phyloP scores from a whole-genome alignment of 2,113 vertebrate genomes.

The Ardeotis arabs region DNA sequence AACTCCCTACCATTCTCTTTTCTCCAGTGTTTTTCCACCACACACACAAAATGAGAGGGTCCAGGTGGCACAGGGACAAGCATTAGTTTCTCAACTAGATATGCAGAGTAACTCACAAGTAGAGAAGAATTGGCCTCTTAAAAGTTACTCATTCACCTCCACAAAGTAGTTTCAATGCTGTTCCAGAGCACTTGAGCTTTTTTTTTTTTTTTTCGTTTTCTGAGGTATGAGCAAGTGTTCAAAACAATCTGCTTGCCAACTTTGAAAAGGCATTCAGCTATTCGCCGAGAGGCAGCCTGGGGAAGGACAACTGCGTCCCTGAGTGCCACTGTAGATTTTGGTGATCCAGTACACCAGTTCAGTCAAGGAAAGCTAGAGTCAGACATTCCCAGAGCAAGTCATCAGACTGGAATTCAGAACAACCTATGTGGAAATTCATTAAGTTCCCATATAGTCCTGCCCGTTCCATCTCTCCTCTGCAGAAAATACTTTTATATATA shows the following conservation, averaged over 20 bases:
- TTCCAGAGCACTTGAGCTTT: not conserved
- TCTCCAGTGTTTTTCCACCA: not conserved
- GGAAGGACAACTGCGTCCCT: not conserved
- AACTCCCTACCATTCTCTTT: not conserved
- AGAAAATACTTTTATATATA: not conserved
- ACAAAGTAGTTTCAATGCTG: not conserved
- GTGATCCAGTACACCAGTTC: rapidly evolving
- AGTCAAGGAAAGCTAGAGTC: not conserved
- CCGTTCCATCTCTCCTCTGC: not conserved
- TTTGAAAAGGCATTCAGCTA: not conserved
- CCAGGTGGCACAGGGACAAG: not conserved
- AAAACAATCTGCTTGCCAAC: not conserved
- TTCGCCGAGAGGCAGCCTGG: not conserved
- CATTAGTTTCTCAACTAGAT: not conserved
- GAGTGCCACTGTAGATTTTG: no score
- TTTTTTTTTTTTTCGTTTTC: not conserved
- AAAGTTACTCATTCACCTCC: not conserved
- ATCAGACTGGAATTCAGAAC: not conserved
- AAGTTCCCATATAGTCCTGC: not conserved
- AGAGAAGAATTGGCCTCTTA: not conserved
- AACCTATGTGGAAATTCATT: not conserved
- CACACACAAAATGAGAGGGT: not conserved
- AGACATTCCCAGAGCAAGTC: not conserved
- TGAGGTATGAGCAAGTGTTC: not conserved
- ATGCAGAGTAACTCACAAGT: not conserved